Conservation (phyloP, 2,113 vertebrate species). For the Nesospiza acunhae region DNA sequence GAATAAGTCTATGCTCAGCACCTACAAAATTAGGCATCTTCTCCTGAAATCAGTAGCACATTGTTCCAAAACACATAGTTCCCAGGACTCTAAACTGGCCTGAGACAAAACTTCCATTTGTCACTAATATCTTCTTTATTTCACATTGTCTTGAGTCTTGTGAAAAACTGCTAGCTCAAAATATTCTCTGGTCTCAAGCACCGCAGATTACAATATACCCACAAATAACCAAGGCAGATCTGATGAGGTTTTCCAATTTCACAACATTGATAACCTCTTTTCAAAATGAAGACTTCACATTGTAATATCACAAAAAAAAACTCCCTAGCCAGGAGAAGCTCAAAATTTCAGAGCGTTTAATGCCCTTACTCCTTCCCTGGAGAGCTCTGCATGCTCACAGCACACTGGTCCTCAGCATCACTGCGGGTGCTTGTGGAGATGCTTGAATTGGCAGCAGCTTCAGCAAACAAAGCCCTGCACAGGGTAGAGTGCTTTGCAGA, state of each 20-base stretch:
- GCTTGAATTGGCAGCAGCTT: not conserved
- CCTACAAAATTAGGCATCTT: not conserved
- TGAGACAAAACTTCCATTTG: not conserved
- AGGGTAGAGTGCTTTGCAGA: not conserved
- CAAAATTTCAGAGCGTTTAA: not conserved
- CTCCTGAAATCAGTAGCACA: not conserved
- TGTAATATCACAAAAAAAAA: not conserved
- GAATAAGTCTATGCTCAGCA: not conserved
- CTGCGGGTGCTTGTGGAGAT: rapidly evolving
- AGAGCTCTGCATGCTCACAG: not conserved
- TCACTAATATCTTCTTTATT: not conserved
- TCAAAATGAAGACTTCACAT: not conserved
- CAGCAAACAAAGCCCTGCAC: not conserved
- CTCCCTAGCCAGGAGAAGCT: not conserved
- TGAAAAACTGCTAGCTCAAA: not conserved
- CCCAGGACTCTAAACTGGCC: not conserved
- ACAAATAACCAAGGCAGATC: not conserved
- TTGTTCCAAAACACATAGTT: not conserved
- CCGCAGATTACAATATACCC: not conserved
- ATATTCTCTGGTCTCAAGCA: not conserved
- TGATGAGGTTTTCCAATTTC: not conserved
- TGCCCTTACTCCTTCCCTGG: not conserved
- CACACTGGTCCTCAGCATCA: not conserved
- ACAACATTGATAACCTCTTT: not conserved
- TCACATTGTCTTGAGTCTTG: not conserved